These are phyloP conservation scores for Osmerus mordax DNA, from an alignment of 2,113 vertebrate species.

Conservation along the genomic window DNA sequence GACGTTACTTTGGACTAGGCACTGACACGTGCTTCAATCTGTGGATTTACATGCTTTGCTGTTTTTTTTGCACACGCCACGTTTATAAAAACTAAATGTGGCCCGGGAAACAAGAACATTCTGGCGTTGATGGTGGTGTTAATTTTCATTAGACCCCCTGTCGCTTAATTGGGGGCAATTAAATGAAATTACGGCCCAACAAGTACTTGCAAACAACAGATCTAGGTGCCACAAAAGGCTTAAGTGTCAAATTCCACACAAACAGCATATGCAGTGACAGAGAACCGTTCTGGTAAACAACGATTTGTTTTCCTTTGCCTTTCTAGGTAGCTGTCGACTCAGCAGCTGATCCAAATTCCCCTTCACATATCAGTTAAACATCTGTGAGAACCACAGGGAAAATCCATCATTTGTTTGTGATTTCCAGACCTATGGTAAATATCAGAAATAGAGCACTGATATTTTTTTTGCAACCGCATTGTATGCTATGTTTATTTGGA, in stretches of 20 bases:
- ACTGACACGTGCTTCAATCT: not conserved
- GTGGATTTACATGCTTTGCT: not conserved
- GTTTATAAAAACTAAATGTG: not conserved
- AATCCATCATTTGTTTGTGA: not conserved
- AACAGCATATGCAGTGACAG: not conserved
- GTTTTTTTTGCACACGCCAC: not conserved
- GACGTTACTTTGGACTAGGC: not conserved
- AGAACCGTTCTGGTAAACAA: not conserved
- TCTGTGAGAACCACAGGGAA: not conserved
- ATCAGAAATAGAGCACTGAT: not conserved
- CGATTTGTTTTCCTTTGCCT: not conserved
- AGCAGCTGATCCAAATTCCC: not conserved
- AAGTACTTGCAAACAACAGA: not conserved
- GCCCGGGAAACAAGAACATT: not conserved
- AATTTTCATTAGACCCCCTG: not conserved
- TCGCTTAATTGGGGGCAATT: not conserved
- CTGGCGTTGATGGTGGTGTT: not conserved
- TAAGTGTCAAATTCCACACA: not conserved
- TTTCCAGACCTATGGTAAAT: not conserved
- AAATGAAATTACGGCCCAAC: not conserved
- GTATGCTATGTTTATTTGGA: slow-evolving; percentile 1
- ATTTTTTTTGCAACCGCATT: not conserved
- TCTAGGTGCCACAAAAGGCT: not conserved
- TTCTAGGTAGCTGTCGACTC: not conserved
- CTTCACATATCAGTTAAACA: not conserved